Evolutionary conservation across 37 sponge, comb jelly and placozoan species (phyloP).

Genomic region (Crambe crambe): DNA sequence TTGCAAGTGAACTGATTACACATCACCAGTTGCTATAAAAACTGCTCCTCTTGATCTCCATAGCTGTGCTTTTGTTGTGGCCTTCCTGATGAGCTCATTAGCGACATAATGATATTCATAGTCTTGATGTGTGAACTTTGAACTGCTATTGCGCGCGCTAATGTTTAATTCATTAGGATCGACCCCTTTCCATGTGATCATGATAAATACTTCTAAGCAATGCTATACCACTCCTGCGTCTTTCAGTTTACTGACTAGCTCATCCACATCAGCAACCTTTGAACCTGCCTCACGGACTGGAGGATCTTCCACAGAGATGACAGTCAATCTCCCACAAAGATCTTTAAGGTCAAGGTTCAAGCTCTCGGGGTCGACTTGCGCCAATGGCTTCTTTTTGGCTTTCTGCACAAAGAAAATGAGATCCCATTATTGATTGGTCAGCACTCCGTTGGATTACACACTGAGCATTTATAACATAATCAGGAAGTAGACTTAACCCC

Average conservation of each 20-base stretch:
- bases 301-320: conserved; percentile 88
- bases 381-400: conserved; percentile 98
- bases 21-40: too few relatives aligned
- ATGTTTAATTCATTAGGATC: too few relatives aligned
- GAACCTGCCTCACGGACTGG: conserved; percentile 93
- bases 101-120: neutral
- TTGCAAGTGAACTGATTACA: too few relatives aligned
- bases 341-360: conserved; percentile 87
- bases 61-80: neutral
- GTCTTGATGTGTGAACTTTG: too few relatives aligned
- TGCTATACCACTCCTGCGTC: conserved; percentile 74
- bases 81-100: neutral
- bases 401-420: conserved; percentile 48
- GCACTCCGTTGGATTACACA: too few relatives aligned
- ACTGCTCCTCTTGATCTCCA: too few relatives aligned
- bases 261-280: conserved; percentile 88
- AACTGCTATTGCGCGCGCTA: too few relatives aligned
- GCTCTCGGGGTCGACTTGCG: conserved; percentile 57
- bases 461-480: too few relatives aligned
- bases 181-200: too few relatives aligned
- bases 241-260: conserved; percentile 87
- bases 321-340: conserved; percentile 23
- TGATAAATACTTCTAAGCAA: neutral
- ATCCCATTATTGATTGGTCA: neutral
- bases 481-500: too few relatives aligned